phyloP scores from a whole-genome alignment of 1,140 invertebrate species.

The Rhyacophila brunnea region DNA sequence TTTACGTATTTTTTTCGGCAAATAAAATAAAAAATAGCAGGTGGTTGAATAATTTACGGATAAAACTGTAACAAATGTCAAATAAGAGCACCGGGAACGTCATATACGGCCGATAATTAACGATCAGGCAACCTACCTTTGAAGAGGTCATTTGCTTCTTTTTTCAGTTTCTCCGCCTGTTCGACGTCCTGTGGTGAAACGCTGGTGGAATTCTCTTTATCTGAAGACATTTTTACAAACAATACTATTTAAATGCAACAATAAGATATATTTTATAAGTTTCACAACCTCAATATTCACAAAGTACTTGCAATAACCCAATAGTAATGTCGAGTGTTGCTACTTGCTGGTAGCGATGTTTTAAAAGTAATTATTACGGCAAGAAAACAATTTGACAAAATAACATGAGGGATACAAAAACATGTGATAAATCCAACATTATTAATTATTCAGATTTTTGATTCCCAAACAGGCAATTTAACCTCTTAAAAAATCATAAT shows the following conservation, averaged over 20 bases:
- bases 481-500: no score
- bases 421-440: no score
- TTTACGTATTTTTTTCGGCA: background rate
- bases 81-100: background rate
- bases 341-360: no score
- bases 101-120: background rate
- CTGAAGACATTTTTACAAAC: conserved; percentile 19
- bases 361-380: no score
- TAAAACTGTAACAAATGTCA: background rate
- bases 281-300: background rate
- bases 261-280: conserved; percentile 10
- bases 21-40: background rate
- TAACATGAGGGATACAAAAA: no score
- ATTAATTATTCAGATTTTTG: no score
- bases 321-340: no score
- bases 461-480: no score
- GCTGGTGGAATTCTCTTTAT: conserved; percentile 6
- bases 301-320: no score
- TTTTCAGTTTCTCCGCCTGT: conserved; percentile 75
- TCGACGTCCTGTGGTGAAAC: conserved; percentile 46
- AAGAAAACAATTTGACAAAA: no score
- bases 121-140: conserved; percentile 65
- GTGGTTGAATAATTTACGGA: background rate
- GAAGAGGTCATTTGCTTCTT: conserved; percentile 81
- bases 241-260: conserved; percentile 3